Percentiles rank a stretch among this genome's conserved stretches.
Conservation (phyloP, 2,888 invertebrate genomes). For the Dermolepida albohirtum region DNA sequence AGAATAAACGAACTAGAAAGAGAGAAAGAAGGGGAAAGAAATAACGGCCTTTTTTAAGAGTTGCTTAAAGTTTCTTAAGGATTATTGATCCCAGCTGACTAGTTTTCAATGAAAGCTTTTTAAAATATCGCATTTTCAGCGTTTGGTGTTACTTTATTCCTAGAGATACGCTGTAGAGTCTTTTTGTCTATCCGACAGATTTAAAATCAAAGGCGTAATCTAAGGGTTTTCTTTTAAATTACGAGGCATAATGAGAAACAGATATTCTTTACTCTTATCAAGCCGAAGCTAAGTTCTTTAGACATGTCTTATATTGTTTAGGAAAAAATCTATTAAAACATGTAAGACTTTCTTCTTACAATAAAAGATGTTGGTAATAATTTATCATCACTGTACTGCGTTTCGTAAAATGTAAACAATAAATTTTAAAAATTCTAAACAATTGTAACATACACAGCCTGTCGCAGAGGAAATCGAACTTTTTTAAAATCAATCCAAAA, state of each 20-base stretch:
- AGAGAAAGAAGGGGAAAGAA: background rate
- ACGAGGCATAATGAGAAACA: conserved; percentile 8
- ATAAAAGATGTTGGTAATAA: too few species aligned
- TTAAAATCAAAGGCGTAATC: conserved; percentile 31
- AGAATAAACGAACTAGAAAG: conserved; percentile 12
- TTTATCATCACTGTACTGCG: too few species aligned
- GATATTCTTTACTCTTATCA: background rate
- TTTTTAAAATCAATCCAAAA: too few species aligned
- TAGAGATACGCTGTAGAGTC: conserved; percentile 6
- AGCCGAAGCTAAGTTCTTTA: too few species aligned
- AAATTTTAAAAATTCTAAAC: too few species aligned
- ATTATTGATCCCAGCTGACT: conserved; percentile 46
- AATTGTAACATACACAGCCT: too few species aligned
- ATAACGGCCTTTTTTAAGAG: conserved; percentile 42
- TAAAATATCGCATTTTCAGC: conserved; percentile 34
- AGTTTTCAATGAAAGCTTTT: conserved; percentile 31
- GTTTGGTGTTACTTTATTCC: conserved; percentile 16
- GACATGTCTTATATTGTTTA: too few species aligned
- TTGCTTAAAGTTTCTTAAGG: conserved; percentile 49
- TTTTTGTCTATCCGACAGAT: conserved; percentile 27
- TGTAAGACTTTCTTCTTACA: too few species aligned
- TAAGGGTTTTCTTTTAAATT: conserved; percentile 15
- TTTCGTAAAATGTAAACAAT: too few species aligned
- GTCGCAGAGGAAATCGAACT: too few species aligned
- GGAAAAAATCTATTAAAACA: too few species aligned